phyloP scores from a whole-genome alignment of 2,888 invertebrate genomes.

The Cataglyphis albicans region DNA sequence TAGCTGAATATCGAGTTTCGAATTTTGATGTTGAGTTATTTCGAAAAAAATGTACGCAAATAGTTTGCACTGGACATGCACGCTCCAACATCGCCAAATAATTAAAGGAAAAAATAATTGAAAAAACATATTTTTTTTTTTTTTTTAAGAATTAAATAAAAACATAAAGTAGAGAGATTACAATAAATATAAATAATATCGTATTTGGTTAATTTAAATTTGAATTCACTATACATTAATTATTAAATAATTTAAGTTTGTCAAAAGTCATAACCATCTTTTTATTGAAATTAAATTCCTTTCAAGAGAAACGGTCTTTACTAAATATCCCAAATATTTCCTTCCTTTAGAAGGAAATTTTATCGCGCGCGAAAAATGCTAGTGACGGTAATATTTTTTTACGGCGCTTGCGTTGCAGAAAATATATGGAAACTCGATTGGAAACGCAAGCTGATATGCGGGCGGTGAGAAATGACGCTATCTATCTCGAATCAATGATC shows the following conservation, averaged over 20 bases:
- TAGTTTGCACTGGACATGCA: not conserved
- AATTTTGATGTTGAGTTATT: not conserved
- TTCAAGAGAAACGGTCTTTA: not conserved
- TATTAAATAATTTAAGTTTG: not conserved
- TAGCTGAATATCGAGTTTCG: constrained; percentile 30
- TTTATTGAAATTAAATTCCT: not conserved
- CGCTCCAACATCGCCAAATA: not conserved
- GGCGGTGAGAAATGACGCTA: constrained; percentile 39
- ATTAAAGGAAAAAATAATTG: not conserved
- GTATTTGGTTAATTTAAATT: not conserved
- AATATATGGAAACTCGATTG: constrained; percentile 30
- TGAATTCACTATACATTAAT: not conserved
- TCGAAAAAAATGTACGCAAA: not conserved
- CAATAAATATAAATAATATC: too few species aligned
- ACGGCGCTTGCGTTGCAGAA: constrained; percentile 16
- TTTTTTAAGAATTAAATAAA: too few species aligned
- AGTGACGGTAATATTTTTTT: not conserved
- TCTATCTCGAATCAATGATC: constrained; percentile 67
- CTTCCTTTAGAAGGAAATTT: constrained; percentile 5
- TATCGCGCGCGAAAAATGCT: not conserved
- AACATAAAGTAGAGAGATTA: too few species aligned
- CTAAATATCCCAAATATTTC: not conserved
- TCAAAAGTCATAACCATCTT: not conserved
- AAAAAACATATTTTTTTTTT: not conserved
- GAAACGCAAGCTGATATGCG: constrained; percentile 36